phyloP scores from a whole-genome alignment of 2,888 invertebrate genomes.

The Acanthopleura granulata region DNA sequence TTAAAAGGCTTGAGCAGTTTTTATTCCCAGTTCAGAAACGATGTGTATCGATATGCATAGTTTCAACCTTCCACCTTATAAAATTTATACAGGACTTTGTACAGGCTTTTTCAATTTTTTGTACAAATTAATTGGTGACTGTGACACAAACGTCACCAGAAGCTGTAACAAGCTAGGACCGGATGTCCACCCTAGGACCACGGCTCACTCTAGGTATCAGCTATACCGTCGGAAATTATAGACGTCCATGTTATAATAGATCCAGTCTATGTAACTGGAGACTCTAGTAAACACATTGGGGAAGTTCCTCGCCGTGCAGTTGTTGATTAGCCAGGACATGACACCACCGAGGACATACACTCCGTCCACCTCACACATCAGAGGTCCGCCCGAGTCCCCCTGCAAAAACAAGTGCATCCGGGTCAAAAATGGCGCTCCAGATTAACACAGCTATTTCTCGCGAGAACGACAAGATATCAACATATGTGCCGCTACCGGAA shows the following conservation, averaged over 20 bases:
- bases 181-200: too few relatives aligned
- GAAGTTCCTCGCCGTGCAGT: conserved; percentile 40
- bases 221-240: conserved; percentile 27
- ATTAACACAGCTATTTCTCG: not conserved
- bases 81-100: too few relatives aligned
- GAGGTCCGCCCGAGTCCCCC: conserved; percentile 43
- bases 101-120: too few relatives aligned
- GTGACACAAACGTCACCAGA: too few relatives aligned
- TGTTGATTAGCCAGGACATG: conserved; percentile 46
- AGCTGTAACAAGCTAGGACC: too few relatives aligned
- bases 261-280: conserved; percentile 41
- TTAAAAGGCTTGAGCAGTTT: too few relatives aligned
- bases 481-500: not conserved
- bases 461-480: not conserved
- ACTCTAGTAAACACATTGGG: conserved; percentile 43
- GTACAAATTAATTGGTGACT: too few relatives aligned
- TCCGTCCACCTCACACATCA: conserved; percentile 41
- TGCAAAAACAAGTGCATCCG: conserved; percentile 22
- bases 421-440: not conserved
- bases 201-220: not conserved
- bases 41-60: too few relatives aligned
- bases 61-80: too few relatives aligned
- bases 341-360: conserved; percentile 40
- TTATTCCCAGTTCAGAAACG: too few relatives aligned
- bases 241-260: conserved; percentile 34